phyloP scores from a whole-genome alignment of 2,113 vertebrate genomes.

The Ptyas mucosa region DNA sequence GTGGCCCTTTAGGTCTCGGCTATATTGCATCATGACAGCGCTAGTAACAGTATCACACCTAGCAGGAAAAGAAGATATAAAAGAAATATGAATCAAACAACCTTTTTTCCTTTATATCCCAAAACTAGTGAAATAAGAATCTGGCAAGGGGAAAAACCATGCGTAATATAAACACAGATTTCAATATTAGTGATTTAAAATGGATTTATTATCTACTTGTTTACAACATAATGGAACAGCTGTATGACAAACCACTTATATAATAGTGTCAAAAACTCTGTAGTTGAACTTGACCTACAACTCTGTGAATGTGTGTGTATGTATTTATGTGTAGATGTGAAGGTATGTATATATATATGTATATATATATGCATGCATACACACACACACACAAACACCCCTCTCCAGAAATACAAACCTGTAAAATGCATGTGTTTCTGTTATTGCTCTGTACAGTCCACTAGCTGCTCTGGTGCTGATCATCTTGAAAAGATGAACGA shows the following conservation, averaged over 20 bases:
- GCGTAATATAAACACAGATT: neutral
- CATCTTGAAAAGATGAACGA: conserved; percentile 92
- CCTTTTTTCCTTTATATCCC: fast-evolving
- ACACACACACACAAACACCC: too few species aligned
- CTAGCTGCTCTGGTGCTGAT: conserved; percentile 95
- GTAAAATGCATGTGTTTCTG: conserved; percentile 97
- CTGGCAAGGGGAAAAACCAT: neutral
- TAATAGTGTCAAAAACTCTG: neutral
- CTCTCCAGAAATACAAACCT: conserved; percentile 76
- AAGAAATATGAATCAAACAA: conserved; percentile 6
- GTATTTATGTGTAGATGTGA: too few species aligned
- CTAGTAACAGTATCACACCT: conserved; percentile 96
- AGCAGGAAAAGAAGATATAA: neutral
- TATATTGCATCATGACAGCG: conserved; percentile 99
- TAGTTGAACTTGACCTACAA: neutral
- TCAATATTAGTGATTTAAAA: neutral
- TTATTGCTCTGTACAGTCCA: conserved; percentile 93
- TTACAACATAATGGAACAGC: neutral
- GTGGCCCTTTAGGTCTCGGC: conserved; percentile 94
- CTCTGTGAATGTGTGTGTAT: too few species aligned
- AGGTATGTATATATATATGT: too few species aligned
- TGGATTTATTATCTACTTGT: neutral
- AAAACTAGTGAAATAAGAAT: neutral
- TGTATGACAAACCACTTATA: neutral
- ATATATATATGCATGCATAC: too few species aligned